Base-by-base conservation (phyloP, 2,797 vertebrate genomes). In the Galagoides demidoff region DNA sequence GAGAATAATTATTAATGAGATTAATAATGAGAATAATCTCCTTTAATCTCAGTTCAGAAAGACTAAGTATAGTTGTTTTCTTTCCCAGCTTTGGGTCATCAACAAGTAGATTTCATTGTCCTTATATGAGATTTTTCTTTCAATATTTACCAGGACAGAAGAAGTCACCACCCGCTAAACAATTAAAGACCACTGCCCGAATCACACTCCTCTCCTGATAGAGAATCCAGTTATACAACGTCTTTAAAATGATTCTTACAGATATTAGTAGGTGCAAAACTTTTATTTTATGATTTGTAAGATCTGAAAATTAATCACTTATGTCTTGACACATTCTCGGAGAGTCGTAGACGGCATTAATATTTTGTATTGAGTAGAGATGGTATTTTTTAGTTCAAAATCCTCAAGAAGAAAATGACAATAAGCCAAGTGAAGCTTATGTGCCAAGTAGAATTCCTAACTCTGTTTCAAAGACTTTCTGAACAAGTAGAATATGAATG, bases 11-110 rank as follows among this genome's bases (percentile, higher is more conserved):
- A 43, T 43, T 43, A 43, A 43, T 43, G 39, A 43, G 39, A 43
- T 43, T 43, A 43, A 43, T 43, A 43, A 43, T 7, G 7, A 43
- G 39, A 43, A 43, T 43, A 43, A 43, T 43, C 39, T 43, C 2
- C 68, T 81, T 87, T 81, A 45, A 77, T 94, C 12, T 90, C 45
- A 94, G 16, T 82, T 91, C 31, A 70, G 45, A 90, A 89, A 81
- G 11, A 77, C n/a, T 83, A 83, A 89, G 59, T 25, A 2, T 9
- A 64, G 27, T 63, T 85, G 34, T 74, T 29, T 19, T 73, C 9
- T 86, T 95, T 45, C 16, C 34, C 11, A n/a, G 22, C 12, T 89
- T 61, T 71, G 5, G 49, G 1, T 64, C 10, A 74, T 52, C 61
- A 78, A 45, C 4, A 81, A 71, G 49, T 5, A 91, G 10, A 70